Percentiles rank a stretch among this genome's conserved stretches.
Conservation (phyloP, 1,140 invertebrate genomes). For the Doryteuthis pealeii region DNA sequence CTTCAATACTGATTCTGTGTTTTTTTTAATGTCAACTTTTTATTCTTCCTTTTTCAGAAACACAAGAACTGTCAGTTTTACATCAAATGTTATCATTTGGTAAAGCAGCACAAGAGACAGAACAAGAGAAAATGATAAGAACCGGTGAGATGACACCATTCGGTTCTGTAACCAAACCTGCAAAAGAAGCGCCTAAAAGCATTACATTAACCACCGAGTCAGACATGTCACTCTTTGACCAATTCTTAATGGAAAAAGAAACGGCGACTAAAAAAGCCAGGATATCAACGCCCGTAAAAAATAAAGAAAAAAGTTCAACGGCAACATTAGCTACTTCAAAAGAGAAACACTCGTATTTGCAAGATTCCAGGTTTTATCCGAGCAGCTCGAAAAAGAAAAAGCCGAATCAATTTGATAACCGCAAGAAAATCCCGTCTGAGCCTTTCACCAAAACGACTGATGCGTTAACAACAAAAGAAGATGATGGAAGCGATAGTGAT, state of each 20-base stretch:
- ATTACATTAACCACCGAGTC: neutral
- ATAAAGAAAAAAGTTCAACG: slow-evolving; percentile 22
- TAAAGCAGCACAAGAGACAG: slow-evolving; percentile 49
- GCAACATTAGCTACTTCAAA: neutral
- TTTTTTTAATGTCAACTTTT: no score
- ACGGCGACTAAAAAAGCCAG: slow-evolving; percentile 14
- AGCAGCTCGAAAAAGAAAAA: slow-evolving; percentile 9
- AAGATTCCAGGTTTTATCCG: slow-evolving; percentile 16
- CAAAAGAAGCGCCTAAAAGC: neutral
- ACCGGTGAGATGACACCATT: slow-evolving; percentile 72
- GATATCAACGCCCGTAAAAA: neutral
- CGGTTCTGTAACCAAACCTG: slow-evolving; percentile 59
- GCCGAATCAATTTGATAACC: neutral
- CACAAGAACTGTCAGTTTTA: slow-evolving; percentile 22
- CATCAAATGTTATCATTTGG: slow-evolving; percentile 34
- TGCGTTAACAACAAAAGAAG: neutral
- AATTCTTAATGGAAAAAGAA: slow-evolving; percentile 47
- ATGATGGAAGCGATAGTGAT: neutral
- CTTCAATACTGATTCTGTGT: no score
- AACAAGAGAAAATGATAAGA: slow-evolving; percentile 65
- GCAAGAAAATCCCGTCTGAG: neutral
- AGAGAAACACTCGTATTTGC: neutral
- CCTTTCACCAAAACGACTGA: neutral
- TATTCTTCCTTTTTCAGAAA: slow-evolving; percentile 15
- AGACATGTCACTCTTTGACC: slow-evolving; percentile 60